phyloP scores from a whole-genome alignment of 2,113 vertebrate genomes.

The Ploceus nigricollis region DNA sequence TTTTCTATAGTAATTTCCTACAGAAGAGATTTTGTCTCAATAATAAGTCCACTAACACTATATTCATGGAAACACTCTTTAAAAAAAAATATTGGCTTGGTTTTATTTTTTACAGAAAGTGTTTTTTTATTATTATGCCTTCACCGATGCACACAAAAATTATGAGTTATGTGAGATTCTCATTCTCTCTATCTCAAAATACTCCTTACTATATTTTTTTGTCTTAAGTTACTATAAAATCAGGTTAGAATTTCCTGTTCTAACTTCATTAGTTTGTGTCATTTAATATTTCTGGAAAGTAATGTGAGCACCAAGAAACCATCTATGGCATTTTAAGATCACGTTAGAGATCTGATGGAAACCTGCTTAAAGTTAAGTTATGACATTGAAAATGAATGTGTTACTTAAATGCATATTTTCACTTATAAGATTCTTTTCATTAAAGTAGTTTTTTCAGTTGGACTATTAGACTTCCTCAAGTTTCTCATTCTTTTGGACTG shows the following conservation, averaged over 20 bases:
- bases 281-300: not conserved
- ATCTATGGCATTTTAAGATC: not conserved
- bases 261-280: not conserved
- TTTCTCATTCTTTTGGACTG: not conserved
- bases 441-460: not conserved
- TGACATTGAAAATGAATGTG: not conserved
- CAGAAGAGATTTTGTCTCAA: slow-evolving; percentile 16
- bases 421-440: not conserved
- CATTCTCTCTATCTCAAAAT: not conserved
- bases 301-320: not conserved
- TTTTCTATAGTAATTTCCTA: not conserved
- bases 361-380: not conserved
- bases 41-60: not conserved
- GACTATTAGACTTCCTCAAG: not conserved
- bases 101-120: not conserved
- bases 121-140: not conserved
- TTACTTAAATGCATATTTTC: not conserved
- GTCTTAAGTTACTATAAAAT: not conserved
- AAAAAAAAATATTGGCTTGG: not conserved
- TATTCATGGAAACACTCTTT: slow-evolving; percentile 21
- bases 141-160: not conserved
- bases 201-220: not conserved
- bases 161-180: not conserved
- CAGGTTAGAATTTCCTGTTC: not conserved
- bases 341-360: not conserved